A percentile compares a stretch with the other conserved stretches of the same genome.
Evolutionary conservation across 2,888 invertebrate species (phyloP).

Genomic region (Schizaphis graminum): DNA sequence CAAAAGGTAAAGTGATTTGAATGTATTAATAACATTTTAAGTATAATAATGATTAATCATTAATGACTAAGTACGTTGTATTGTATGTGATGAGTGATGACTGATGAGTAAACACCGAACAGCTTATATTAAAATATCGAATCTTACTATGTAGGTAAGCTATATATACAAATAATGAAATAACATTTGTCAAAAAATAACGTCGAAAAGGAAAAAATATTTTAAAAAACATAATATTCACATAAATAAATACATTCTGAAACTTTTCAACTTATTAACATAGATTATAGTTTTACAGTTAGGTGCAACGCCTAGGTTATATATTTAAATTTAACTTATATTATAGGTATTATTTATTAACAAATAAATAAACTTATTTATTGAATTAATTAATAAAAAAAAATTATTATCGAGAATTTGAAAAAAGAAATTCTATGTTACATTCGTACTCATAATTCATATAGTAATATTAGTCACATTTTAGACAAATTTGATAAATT

Average conservation of each 20-base stretch:
- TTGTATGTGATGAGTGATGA: neutral
- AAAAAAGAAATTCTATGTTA: neutral
- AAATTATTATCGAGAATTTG: neutral
- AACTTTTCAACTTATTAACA: neutral
- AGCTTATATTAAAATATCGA: neutral
- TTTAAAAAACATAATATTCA: neutral
- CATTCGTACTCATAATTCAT: neutral
- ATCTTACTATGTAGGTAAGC: neutral
- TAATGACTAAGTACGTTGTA: neutral
- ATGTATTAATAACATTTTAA: slow-evolving; percentile 2
- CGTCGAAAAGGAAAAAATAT: neutral
- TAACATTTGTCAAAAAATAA: neutral
- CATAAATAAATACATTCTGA: neutral
- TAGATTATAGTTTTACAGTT: neutral
- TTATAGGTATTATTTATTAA: too few relatives aligned
- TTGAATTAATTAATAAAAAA: neutral
- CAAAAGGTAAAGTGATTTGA: neutral
- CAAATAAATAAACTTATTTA: neutral
- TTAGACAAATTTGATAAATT: neutral
- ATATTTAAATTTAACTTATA: neutral
- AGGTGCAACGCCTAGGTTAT: neutral
- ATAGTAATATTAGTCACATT: neutral
- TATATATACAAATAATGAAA: neutral
- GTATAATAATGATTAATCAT: neutral
- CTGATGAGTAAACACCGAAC: neutral